Conservation (phyloP, 2,888 invertebrate species). For the Mamestra brassicae region DNA sequence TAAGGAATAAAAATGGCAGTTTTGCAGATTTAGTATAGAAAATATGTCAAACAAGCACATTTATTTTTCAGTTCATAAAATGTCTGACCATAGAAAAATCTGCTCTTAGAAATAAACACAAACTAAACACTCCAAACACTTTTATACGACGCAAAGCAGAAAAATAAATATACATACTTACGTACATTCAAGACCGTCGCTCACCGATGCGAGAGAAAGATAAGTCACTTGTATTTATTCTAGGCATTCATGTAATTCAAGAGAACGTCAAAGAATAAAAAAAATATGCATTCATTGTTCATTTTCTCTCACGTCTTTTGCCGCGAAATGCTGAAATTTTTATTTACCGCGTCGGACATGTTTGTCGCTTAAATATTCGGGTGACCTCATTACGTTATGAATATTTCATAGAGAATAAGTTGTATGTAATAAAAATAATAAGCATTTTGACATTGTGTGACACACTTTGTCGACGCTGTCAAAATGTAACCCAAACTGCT, state of each 20-base stretch:
- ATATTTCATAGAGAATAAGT: slow-evolving; percentile 64
- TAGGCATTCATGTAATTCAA: slow-evolving; percentile 46
- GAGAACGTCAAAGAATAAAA: slow-evolving; percentile 58
- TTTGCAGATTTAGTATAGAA: too few species aligned
- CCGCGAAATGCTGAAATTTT: slow-evolving; percentile 47
- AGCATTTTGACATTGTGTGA: slow-evolving; percentile 63
- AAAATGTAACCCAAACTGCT: slow-evolving; percentile 39
- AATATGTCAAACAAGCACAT: too few species aligned
- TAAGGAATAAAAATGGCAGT: too few species aligned
- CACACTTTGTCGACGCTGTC: slow-evolving; percentile 24
- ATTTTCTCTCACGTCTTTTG: slow-evolving; percentile 49
- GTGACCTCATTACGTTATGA: slow-evolving; percentile 65
- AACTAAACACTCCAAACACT: neutral
- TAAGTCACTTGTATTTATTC: slow-evolving; percentile 58
- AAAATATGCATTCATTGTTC: slow-evolving; percentile 54
- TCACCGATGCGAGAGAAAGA: slow-evolving; percentile 39
- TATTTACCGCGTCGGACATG: slow-evolving; percentile 50
- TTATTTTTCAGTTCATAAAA: too few species aligned
- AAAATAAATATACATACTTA: slow-evolving; percentile 10
- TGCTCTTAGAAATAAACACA: too few species aligned
- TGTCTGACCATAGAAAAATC: too few species aligned
- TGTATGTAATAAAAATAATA: slow-evolving; percentile 63
- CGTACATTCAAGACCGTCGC: slow-evolving; percentile 27
- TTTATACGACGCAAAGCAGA: slow-evolving; percentile 15
- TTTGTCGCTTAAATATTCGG: slow-evolving; percentile 52